Evolutionary conservation across 2,797 vertebrate genomes (phyloP).

Genomic region (Mormyrops attenuatus): DNA sequence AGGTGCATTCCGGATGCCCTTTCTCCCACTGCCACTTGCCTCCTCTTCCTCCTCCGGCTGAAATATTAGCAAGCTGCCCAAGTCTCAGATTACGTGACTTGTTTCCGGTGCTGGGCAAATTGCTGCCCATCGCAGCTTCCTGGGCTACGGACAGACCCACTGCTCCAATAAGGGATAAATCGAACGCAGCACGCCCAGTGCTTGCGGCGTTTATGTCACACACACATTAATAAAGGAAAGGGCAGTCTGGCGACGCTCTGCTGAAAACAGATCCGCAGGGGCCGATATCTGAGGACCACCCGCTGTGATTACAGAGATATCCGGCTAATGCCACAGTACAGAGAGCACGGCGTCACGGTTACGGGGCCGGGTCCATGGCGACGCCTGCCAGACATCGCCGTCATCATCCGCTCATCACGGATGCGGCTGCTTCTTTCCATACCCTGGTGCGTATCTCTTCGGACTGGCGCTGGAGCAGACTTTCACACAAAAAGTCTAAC

Average conservation of each 20-base stretch:
- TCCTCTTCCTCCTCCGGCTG: not conserved
- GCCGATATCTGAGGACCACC: not conserved
- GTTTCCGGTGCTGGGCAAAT: not conserved
- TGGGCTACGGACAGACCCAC: not conserved
- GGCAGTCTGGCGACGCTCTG: too few relatives aligned
- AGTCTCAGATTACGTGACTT: constrained; percentile 10
- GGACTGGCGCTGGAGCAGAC: not conserved
- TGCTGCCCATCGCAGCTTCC: not conserved
- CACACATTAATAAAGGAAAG: not conserved
- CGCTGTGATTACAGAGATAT: not conserved
- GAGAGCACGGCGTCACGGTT: not conserved
- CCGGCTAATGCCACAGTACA: not conserved
- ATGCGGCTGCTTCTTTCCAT: not conserved
- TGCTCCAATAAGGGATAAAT: not conserved
- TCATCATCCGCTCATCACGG: not conserved
- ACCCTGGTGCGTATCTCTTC: not conserved
- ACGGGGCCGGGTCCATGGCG: not conserved
- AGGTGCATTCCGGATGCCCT: not conserved
- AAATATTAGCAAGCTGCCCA: constrained; percentile 13
- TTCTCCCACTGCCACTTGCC: not conserved
- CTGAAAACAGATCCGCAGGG: not conserved
- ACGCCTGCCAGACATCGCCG: not conserved
- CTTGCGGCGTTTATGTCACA: not conserved
- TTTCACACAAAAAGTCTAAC: not conserved
- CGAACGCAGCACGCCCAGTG: not conserved